Evolutionary conservation across 2,113 vertebrate genomes (phyloP).

Genomic region (Irena cyanogastra): DNA sequence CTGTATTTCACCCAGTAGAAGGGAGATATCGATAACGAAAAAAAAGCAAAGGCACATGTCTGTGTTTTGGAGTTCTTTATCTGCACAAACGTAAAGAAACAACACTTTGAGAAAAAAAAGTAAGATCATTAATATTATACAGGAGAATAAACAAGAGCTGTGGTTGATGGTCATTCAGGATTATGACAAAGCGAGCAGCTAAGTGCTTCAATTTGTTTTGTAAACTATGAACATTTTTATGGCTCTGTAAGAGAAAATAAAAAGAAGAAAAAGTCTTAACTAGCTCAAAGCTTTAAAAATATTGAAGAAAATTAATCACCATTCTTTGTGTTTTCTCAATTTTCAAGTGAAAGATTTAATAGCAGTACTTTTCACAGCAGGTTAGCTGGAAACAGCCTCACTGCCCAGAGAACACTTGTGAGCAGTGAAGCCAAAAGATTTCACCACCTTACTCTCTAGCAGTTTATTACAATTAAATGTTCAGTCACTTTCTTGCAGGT

Average conservation of each 20-base stretch:
- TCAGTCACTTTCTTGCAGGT: not conserved
- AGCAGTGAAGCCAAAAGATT: slow-evolving; percentile 29
- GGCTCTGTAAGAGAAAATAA: not conserved
- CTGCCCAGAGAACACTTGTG: not conserved
- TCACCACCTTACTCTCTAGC: not conserved
- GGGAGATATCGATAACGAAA: not conserved
- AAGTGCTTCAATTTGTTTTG: not conserved
- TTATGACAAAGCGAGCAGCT: not conserved
- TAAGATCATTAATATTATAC: not conserved
- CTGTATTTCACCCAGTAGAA: not conserved
- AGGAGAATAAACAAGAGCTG: not conserved
- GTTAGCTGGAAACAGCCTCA: not conserved
- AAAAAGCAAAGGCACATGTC: not conserved
- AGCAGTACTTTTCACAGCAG: not conserved
- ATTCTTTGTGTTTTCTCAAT: not conserved
- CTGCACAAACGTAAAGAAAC: not conserved
- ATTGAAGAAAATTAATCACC: fast-evolving
- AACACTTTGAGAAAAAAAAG: not conserved
- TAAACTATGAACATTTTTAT: not conserved
- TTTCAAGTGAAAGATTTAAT: not conserved
- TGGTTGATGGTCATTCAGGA: not conserved
- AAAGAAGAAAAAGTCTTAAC: not conserved
- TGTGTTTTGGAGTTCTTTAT: not conserved
- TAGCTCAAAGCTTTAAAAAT: not conserved
- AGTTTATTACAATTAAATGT: slow-evolving; percentile 10